phyloP scores from a whole-genome alignment of 1,140 invertebrate species.

The Piezodorus guildinii region DNA sequence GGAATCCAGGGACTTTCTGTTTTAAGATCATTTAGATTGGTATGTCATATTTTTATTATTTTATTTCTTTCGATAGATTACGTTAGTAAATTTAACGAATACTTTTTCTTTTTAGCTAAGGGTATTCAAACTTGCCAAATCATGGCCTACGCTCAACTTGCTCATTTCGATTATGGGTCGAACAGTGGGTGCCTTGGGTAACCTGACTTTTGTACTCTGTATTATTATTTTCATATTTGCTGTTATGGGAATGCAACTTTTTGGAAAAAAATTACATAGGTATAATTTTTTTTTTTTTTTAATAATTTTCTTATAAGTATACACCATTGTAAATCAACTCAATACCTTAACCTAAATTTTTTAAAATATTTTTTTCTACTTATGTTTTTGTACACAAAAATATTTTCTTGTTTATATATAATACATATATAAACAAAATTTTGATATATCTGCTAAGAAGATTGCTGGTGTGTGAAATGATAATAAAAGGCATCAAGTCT shows the following conservation, averaged over 20 bases:
- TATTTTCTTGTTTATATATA: no score
- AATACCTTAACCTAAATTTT: no score
- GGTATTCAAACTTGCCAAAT: conserved; percentile 98
- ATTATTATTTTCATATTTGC: conserved; percentile 99
- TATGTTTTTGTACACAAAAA: no score
- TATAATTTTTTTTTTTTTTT: conserved; percentile 40
- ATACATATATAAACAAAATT: no score
- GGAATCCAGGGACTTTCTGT: conserved; percentile 92
- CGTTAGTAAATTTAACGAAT: background rate
- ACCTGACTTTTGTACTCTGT: conserved; percentile 91
- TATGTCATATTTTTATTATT: conserved; percentile 41
- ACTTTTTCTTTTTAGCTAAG: conserved; percentile 62
- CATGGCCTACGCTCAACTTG: conserved; percentile 96
- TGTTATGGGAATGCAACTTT: conserved; percentile 97
- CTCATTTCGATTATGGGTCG: conserved; percentile 97
- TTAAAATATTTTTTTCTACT: background rate
- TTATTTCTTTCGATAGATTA: conserved; percentile 13
- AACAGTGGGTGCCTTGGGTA: conserved; percentile 94
- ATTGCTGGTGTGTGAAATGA: no score
- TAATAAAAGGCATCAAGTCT: no score
- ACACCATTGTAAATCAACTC: no score
- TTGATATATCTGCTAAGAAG: no score
- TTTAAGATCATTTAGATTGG: conserved; percentile 94
- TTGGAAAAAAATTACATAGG: conserved; percentile 84
- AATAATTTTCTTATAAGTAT: no score